Evolutionary conservation across 2,888 invertebrate genomes (phyloP).

Genomic region (Tipula vernalis): DNA sequence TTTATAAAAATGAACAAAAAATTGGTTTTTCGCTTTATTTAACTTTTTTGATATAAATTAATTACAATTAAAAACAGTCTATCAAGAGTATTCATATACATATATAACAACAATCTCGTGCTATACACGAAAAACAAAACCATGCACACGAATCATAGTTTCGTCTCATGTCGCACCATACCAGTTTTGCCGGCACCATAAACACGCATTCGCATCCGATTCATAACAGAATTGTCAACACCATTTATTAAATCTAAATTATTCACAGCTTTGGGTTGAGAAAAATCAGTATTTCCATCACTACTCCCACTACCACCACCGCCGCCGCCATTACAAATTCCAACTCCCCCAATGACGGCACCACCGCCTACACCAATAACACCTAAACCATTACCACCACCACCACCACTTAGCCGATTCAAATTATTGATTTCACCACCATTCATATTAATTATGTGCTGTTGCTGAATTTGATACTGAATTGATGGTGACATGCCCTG

Average conservation of each 20-base stretch:
- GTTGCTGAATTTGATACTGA: background rate
- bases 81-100: background rate
- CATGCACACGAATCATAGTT: conserved; percentile 17
- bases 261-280: conserved; percentile 18
- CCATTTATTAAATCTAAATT: conserved; percentile 23
- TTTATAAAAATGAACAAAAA: background rate
- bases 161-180: conserved; percentile 22
- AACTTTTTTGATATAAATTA: background rate
- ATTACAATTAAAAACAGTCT: background rate
- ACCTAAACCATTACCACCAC: background rate
- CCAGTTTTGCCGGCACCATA: conserved; percentile 20
- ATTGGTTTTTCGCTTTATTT: background rate
- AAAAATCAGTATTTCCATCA: background rate
- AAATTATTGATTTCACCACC: background rate
- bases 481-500: background rate
- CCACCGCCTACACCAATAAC: background rate
- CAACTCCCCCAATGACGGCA: background rate
- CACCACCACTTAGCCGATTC: background rate
- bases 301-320: background rate
- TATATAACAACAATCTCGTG: background rate
- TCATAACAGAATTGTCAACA: conserved; percentile 19
- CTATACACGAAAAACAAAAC: background rate
- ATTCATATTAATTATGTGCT: background rate
- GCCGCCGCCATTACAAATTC: background rate
- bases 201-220: conserved; percentile 20